A percentile compares a stretch with the other conserved stretches of the same genome.
phyloP scores from a whole-genome alignment of 2,888 invertebrate genomes.

The Macrosiphum euphorbiae region DNA sequence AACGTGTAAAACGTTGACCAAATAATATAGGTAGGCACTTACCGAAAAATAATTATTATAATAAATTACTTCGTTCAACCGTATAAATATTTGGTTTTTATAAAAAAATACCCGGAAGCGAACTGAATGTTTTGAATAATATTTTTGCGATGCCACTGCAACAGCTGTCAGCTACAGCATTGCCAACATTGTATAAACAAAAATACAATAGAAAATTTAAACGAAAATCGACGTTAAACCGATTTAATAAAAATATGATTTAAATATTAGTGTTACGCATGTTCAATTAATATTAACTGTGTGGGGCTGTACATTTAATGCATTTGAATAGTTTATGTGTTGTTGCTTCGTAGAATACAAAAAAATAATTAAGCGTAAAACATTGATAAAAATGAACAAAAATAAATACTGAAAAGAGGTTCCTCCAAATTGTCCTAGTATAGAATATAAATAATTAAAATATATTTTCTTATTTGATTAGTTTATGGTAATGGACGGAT shows the following conservation, averaged over 20 bases:
- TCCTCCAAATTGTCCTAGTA: background rate
- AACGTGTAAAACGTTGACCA: background rate
- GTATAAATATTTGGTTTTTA: background rate
- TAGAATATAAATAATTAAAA: background rate
- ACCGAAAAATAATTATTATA: background rate
- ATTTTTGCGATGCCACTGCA: background rate
- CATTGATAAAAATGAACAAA: background rate
- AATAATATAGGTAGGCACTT: background rate
- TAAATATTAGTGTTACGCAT: background rate
- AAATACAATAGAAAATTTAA: background rate
- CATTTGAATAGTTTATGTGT: background rate
- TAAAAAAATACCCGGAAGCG: background rate
- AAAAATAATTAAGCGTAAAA: background rate
- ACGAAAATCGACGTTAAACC: background rate
- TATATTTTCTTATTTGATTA: background rate
- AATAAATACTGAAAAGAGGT: background rate
- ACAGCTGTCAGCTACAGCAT: background rate
- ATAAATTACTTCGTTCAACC: background rate
- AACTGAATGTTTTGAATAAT: background rate
- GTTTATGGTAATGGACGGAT: background rate
- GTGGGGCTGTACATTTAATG: background rate
- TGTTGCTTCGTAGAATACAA: background rate
- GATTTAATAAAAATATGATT: background rate
- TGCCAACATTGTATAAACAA: background rate
- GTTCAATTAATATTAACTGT: background rate